Evolutionary conservation across 2,797 vertebrate genomes (phyloP), one percentile per base, ranked within the genome.

Genomic region (Chelonia mydas): DNA sequence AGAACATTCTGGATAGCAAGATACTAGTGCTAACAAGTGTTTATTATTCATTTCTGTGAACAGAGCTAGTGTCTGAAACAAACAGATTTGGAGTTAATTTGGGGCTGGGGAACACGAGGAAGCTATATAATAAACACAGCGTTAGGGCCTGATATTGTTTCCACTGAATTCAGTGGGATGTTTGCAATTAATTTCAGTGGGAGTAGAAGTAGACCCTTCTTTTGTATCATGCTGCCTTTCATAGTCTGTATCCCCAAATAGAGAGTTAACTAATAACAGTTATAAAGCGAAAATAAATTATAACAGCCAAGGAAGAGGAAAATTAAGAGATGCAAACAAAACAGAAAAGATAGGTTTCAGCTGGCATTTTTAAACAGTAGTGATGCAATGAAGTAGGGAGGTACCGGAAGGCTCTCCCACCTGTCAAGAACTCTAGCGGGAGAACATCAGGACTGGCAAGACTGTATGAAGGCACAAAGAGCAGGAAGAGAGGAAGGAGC

Each of bases 281-380:
- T 54, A 41, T 27, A 6, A 17, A 78, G 53, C n/a, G n/a, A 59
- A 76, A 86, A 89, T 45, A 81, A 41, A 41, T 59, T 41, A 89
- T 47, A 91, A 80, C 0, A 81, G 11, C 9, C 7, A n/a, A 81
- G 7, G 41, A 21, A 72, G 81, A 11, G 21, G 15, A 28, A 80
- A 45, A 28, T 82, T 68, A 89, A 82, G 86, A 92, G 49, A 11
- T 79, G 33, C 3, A 53, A 33, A 15, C 57, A 77, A 83, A 92
- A 49, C 31, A 84, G 57, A 76, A 78, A 13, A 55, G 33, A 50
- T 11, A 25, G 7, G 45, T 87, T 91, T 90, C 15, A 92, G 53
- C 77, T 77, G 28, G 11, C 13, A 76, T 76, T 76, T 76, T 87
- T 77, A 87, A 68, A 37, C 9, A 68, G 17, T 21, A n/a, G 17